Evolutionary conservation across 2,113 vertebrate species (phyloP).

Genomic region (Phaethornis superciliosus): DNA sequence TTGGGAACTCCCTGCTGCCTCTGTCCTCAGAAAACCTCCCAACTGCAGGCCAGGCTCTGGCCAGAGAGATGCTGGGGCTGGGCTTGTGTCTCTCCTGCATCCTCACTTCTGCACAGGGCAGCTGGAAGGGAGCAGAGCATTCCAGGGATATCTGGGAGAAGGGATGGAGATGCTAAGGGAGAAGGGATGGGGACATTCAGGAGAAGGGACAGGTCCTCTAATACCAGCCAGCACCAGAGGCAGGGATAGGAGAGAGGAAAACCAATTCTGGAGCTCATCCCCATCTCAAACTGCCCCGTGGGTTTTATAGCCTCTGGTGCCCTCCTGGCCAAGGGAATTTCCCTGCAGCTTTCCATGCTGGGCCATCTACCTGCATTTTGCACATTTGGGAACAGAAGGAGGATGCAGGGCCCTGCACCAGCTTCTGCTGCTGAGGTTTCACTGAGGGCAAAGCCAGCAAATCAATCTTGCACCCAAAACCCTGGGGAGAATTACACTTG

Average conservation of each 20-base stretch:
- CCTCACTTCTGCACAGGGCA: accelerated
- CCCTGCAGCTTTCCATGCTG: neutral
- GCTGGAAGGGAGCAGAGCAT: accelerated
- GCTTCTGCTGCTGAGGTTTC: neutral
- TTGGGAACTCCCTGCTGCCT: neutral
- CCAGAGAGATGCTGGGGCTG: accelerated
- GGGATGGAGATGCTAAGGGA: neutral
- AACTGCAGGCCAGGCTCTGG: accelerated
- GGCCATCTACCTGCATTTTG: accelerated
- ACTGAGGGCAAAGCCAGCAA: neutral
- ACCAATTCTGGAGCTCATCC: accelerated
- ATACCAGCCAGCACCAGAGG: neutral
- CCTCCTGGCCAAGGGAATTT: accelerated
- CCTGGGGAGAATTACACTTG: accelerated
- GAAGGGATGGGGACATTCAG: neutral
- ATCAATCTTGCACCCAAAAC: accelerated
- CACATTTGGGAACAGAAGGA: neutral
- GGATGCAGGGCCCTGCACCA: neutral
- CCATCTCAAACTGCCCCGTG: accelerated
- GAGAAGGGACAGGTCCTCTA: neutral
- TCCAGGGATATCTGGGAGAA: accelerated
- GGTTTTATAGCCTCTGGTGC: accelerated
- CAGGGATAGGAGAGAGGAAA: neutral
- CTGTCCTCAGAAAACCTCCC: neutral
- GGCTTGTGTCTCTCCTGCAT: accelerated